Base-by-base conservation (phyloP, 2,113 vertebrate species). In the Cyprinodon brontotheroides region DNA sequence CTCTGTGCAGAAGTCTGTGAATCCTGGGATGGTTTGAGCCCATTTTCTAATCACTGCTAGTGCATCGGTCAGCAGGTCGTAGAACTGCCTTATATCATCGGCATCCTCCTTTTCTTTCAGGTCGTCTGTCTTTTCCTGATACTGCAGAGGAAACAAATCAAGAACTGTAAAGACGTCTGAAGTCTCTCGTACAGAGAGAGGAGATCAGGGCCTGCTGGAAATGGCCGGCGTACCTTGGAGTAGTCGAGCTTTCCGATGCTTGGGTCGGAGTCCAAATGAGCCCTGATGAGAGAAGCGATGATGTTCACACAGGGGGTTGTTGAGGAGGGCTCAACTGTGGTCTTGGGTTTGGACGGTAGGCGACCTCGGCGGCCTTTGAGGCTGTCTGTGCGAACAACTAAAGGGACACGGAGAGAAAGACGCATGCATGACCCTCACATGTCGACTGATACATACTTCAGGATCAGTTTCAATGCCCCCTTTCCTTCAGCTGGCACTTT, bases 301-400 rank as follows among this genome's bases (percentile, higher is more conserved):
- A 97, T 94, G 89, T 94, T 96, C 77, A 95, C 89, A 0, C 94
- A 94, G 12, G 96, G 93, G 29, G 72, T 82, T 2, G 82, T 80
- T 72, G 92, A 87, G 1, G 84, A 85, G 53, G 4, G 82, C n/a
- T 98, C 97, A 0, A 81, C 85, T 0, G 84, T 63, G 69, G 93
- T 95, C 60, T 96, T 97, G 76, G 97, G 96, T 86, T 98, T 98
- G 68, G 97, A 98, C 59, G 97, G 97, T 67, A 98, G 90, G 7
- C 97, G 95, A 8, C 97, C 97, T 20, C 97, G 92, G 3, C 97
- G 93, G 9, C 97, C 97, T 92, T 98, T 98, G 75, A 98, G 92
- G 87, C 95, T 96, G 92, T 98, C 97, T 17, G 96, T 98, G 77
- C 97, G 95, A 68, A 98, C 97, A 85, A 98, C 97, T 98, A 89